Evolutionary conservation across 2,888 invertebrate genomes (phyloP).

Genomic region (Phaedon cochleariae): DNA sequence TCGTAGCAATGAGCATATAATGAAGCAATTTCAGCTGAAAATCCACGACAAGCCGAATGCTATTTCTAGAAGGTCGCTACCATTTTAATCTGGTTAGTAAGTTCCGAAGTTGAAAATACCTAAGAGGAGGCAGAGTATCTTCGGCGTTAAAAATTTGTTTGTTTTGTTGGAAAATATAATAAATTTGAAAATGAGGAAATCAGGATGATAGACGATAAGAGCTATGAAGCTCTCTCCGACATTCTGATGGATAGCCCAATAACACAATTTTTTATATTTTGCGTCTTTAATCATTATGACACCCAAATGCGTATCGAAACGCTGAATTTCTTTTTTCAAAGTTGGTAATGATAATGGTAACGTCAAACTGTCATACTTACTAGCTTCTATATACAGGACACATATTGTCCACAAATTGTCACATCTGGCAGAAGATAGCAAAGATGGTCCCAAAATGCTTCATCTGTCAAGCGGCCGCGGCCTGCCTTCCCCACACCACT

Average conservation of each 20-base stretch:
- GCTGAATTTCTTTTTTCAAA: no score
- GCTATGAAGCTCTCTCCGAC: slow-evolving; percentile 44
- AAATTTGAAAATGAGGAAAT: slow-evolving; percentile 38
- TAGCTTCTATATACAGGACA: no score
- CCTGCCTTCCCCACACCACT: no score
- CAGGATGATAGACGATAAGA: slow-evolving; percentile 42
- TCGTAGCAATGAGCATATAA: slow-evolving; percentile 30
- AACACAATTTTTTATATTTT: no score
- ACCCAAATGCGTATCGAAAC: no score
- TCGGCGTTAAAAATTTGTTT: slow-evolving; percentile 32
- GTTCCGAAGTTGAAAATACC: slow-evolving; percentile 7
- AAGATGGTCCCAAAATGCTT: no score
- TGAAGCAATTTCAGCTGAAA: slow-evolving; percentile 39
- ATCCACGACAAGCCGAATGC: slow-evolving; percentile 41
- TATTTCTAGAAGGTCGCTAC: slow-evolving; percentile 52
- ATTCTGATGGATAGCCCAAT: slow-evolving; percentile 49
- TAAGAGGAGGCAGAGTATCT: slow-evolving; percentile 6
- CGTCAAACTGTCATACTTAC: no score
- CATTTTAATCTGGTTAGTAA: slow-evolving; percentile 22
- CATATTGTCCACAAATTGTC: no score
- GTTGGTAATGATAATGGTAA: no score
- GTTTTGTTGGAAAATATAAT: slow-evolving; percentile 33
- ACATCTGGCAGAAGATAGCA: no score
- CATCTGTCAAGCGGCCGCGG: no score
- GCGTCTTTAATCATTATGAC: no score